Evolutionary conservation across 2,888 invertebrate genomes (phyloP), one percentile per base, ranked within the genome.

Genomic region (Cheilosia urbana): DNA sequence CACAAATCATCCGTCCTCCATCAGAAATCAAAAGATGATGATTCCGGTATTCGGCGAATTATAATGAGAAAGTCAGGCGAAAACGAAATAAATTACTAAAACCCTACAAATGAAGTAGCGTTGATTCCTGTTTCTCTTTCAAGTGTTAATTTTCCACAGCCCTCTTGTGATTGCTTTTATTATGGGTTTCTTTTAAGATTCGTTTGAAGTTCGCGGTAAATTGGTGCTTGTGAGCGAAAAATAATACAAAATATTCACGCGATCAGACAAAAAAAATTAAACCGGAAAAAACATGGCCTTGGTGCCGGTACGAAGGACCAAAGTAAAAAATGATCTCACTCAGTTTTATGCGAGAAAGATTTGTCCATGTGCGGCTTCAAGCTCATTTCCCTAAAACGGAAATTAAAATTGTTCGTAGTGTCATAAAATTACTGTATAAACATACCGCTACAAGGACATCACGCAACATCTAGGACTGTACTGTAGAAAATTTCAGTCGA

Each of bases 321-420:
- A 15, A 75, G 53, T 49, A 69, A 58, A 76, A 80, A 80, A 80
- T 68, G 62, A 80, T 81, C 68, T 68, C 57, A 81, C 68, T 76
- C 69, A 63, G 58, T 51, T 71, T 51, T 27, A 21, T 30, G 60
- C 51, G 42, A 4, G 42, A 30, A 21, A 30, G 45, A 45, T n/a
- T 30, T 53, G 11, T 24, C 15, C 30, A 7, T 13, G 9, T 42
- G 1, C 24, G 6, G 37, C 13, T n/a, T 34, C 24, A 17, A 34
- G 40, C 53, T 57, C 37, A 78, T 78, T 73, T 68, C 45, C 68
- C 63, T 57, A 40, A 73, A 78, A 83, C 62, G 83, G 83, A 83
- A 83, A 78, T 83, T 83, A 78, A 73, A 68, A 78, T 83, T 78
- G 68, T 73, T 73, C 51, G 60, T 47, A 34, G 45, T 66, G 72